These are phyloP conservation scores for Aelia acuminata DNA, from an alignment of 2,888 invertebrate species.

Conservation along the genomic window DNA sequence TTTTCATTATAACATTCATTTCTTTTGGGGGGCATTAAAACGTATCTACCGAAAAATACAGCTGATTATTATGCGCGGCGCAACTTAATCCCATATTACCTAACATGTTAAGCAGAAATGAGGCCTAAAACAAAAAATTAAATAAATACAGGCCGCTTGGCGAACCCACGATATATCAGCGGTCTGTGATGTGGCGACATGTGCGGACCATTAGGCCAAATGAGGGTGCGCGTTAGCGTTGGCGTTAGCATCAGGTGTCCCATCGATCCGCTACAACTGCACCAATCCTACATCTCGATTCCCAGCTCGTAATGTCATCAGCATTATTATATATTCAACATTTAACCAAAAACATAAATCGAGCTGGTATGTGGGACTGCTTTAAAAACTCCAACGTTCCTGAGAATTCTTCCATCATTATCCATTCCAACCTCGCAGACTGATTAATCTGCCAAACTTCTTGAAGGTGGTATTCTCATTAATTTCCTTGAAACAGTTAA, in stretches of 20 bases:
- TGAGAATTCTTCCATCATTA: no score
- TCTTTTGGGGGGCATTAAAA: not conserved
- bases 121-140: not conserved
- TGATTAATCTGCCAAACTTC: no score
- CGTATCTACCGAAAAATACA: not conserved
- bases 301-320: not conserved
- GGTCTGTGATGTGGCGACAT: not conserved
- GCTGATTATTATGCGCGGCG: not conserved
- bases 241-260: not conserved
- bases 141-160: not conserved
- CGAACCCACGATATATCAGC: not conserved
- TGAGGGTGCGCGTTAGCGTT: not conserved
- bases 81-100: not conserved
- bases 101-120: not conserved
- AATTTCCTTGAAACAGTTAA: no score
- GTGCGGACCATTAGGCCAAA: constrained; percentile 35
- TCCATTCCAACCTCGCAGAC: no score
- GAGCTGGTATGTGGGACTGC: no score
- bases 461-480: no score
- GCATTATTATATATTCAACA: no score
- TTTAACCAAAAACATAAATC: no score
- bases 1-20: not conserved
- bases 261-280: not conserved
- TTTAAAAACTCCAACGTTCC: no score
- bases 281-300: not conserved